Base-by-base conservation (phyloP, 2,888 invertebrate genomes). In the Ectropis crepuscularia region DNA sequence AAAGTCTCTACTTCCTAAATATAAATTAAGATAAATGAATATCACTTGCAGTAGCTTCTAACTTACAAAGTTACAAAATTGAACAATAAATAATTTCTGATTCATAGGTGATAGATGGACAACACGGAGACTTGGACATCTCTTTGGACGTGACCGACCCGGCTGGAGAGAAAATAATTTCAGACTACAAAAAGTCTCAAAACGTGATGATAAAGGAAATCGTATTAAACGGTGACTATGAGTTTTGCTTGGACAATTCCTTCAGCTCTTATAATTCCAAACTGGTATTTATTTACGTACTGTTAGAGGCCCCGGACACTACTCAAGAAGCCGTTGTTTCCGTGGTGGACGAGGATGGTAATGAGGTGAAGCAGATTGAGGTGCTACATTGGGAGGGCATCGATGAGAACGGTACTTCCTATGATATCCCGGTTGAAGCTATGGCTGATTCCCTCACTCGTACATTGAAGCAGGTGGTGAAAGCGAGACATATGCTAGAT, bases 171-270 rank as follows among this genome's bases (percentile, higher is more conserved):
- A 93, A 94, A 61, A 80, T 96, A 12, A 85, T 95, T 0, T 90
- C 94, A 0, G 96, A 96, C 78, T 94, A 93, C 76, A 96, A 96
- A 75, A 95, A 95, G 79, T 86, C 95, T 0, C 95, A 96, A 80
- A 96, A 96, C 74, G 92, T 94, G 28, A 95, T 96, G 73, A 94
- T 95, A 57, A 85, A 94, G 66, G 94, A 95, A 53, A 92, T 95
- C 16, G 81, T 86, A 45, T 79, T 87, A 41, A 93, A 94, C 47
- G 98, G 97, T 10, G 97, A 97, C 77, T 97, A 96, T 84, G 94
- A 95, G 62, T 94, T 98, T 73, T 98, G 98, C 81, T 95, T 98
- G 84, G 98, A 98, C 84, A 98, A 98, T 82, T 95, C 95, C 0
- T 96, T 96, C 83, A 97, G 97, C 82, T 89, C 95, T 57, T 96